phyloP scores from a whole-genome alignment of 2,797 vertebrate genomes.

The Lithobates pipiens region DNA sequence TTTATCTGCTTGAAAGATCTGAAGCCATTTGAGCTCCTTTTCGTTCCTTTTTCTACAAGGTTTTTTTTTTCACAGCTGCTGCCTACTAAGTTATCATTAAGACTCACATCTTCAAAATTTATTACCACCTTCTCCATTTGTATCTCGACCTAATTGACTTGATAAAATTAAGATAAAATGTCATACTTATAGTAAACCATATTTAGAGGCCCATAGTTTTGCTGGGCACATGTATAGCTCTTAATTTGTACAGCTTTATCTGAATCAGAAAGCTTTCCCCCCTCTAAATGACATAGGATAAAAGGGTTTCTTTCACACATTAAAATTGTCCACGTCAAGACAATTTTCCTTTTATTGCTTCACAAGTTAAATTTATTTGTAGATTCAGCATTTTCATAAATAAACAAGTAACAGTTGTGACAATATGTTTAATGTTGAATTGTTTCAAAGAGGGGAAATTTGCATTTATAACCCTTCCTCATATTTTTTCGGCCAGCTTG shows the following conservation, averaged over 20 bases:
- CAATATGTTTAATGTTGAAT: constrained; percentile 60
- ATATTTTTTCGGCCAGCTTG: constrained; percentile 26
- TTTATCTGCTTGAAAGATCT: background rate
- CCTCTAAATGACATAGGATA: constrained; percentile 59
- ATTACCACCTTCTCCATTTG: constrained; percentile 48
- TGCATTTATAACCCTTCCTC: constrained; percentile 52
- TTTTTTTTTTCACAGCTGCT: constrained; percentile 32
- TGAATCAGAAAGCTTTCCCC: constrained; percentile 43
- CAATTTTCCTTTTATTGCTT: constrained; percentile 59
- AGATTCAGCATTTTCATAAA: constrained; percentile 56
- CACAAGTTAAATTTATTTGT: constrained; percentile 60
- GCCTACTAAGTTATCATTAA: constrained; percentile 43
- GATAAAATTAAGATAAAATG: constrained; percentile 56
- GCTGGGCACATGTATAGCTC: constrained; percentile 35
- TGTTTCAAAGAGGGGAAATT: constrained; percentile 59
- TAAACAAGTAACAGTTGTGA: constrained; percentile 38
- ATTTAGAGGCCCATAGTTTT: constrained; percentile 41
- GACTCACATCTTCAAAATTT: constrained; percentile 33
- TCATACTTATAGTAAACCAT: constrained; percentile 54
- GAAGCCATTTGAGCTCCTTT: background rate
- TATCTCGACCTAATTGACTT: constrained; percentile 50
- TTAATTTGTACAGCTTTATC: constrained; percentile 50
- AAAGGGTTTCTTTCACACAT: constrained; percentile 53
- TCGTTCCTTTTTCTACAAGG: background rate
- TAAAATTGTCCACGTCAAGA: constrained; percentile 57